phyloP scores from a whole-genome alignment of 1,140 invertebrate genomes.

The Muscidifurax raptorellus region DNA sequence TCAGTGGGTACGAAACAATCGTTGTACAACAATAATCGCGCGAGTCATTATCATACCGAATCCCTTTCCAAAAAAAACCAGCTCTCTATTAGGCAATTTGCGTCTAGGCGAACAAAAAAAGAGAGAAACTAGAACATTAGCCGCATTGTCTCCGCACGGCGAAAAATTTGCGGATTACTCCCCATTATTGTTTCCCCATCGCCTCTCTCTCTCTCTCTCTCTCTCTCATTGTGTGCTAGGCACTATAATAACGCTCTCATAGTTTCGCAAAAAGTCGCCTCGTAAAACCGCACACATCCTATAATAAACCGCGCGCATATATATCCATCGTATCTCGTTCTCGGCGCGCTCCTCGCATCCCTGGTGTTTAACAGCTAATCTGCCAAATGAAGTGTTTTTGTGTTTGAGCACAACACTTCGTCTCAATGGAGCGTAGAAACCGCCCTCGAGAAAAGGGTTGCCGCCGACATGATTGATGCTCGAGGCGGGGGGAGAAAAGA shows the following conservation, averaged over 20 bases:
- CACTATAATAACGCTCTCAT: background rate
- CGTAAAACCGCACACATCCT: background rate
- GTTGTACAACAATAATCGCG: background rate
- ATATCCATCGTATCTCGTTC: background rate
- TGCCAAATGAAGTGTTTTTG: constrained; percentile 77
- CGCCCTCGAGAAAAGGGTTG: constrained; percentile 74
- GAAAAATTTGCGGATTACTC: constrained; percentile 33
- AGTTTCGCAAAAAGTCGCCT: constrained; percentile 42
- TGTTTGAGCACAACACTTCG: constrained; percentile 76
- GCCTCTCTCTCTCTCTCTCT: too few relatives aligned
- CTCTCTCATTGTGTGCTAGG: background rate
- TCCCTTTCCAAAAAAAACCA: background rate
- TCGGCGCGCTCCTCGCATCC: constrained; percentile 31
- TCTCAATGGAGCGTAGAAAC: constrained; percentile 69
- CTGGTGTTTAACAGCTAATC: constrained; percentile 75
- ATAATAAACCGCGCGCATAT: too few relatives aligned
- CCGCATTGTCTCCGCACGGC: background rate
- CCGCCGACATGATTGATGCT: constrained; percentile 75
- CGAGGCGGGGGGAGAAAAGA: constrained; percentile 62
- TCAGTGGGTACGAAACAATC: too few relatives aligned
- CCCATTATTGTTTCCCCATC: constrained; percentile 7
- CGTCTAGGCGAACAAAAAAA: background rate
- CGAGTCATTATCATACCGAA: background rate
- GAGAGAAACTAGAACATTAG: background rate
- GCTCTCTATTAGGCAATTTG: background rate